Percentiles rank a stretch among this genome's conserved stretches.
Evolutionary conservation across 2,797 vertebrate species (phyloP).

Genomic region (Potorous gilbertii): DNA sequence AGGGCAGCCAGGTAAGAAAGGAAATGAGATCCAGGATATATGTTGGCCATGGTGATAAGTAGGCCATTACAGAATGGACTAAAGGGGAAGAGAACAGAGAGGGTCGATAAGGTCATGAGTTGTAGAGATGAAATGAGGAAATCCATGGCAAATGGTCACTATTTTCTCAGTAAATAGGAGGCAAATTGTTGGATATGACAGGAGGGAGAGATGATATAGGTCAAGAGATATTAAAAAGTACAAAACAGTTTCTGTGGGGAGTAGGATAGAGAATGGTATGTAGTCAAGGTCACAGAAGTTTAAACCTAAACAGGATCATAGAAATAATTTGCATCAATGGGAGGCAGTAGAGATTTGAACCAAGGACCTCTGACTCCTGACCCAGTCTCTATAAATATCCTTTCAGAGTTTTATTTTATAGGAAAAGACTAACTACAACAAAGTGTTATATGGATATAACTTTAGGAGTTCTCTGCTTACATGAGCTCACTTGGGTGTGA

Average conservation of each 20-base stretch:
- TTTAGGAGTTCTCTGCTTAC: neutral
- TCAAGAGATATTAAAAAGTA: neutral
- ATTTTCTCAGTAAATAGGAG: neutral
- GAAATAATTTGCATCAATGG: neutral
- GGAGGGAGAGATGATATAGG: neutral
- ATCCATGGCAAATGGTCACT: neutral
- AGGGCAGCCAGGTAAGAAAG: neutral
- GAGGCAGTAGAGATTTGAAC: neutral
- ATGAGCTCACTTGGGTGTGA: too few relatives aligned
- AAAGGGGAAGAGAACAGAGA: neutral
- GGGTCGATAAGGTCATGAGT: neutral
- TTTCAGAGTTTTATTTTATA: neutral
- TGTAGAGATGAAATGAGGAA: neutral
- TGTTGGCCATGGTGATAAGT: too few relatives aligned
- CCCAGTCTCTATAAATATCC: neutral
- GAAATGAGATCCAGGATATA: neutral
- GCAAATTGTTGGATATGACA: neutral
- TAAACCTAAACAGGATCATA: neutral
- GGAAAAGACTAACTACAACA: neutral
- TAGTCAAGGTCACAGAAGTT: neutral
- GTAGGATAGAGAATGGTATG: neutral
- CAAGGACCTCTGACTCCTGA: neutral
- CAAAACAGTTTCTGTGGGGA: neutral
- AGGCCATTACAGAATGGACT: neutral
- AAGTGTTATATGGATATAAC: neutral